These are phyloP conservation scores for Cabera pusaria DNA, from an alignment of 2,888 invertebrate genomes.

Conservation along the genomic window DNA sequence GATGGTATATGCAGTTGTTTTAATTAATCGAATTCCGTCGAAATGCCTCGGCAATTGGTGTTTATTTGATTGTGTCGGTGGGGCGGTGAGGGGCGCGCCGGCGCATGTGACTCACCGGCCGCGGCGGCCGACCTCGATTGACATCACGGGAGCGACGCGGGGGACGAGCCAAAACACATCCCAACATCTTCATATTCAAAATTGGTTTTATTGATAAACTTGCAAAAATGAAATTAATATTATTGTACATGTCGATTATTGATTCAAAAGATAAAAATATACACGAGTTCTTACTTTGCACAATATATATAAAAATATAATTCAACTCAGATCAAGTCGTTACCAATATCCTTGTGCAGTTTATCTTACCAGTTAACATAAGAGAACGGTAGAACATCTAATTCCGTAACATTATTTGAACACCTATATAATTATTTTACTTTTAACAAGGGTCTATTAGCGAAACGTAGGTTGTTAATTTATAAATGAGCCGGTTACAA, in stretches of 20 bases:
- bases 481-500: constrained; percentile 77
- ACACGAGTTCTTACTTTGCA: constrained; percentile 73
- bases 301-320: constrained; percentile 82
- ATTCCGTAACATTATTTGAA: constrained; percentile 81
- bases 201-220: constrained; percentile 82
- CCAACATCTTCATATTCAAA: constrained; percentile 70
- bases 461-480: constrained; percentile 72
- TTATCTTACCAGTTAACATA: constrained; percentile 74
- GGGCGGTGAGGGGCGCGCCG: constrained; percentile 38
- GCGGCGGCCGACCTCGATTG: constrained; percentile 47
- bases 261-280: constrained; percentile 80
- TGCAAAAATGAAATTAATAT: constrained; percentile 77
- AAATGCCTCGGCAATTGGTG: constrained; percentile 72
- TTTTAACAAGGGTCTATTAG: constrained; percentile 79
- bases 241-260: constrained; percentile 82
- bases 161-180: constrained; percentile 52
- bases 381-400: constrained; percentile 76
- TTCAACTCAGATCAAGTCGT: constrained; percentile 80
- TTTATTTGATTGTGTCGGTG: constrained; percentile 59
- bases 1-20: constrained; percentile 72
- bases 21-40: constrained; percentile 77
- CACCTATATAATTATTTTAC: constrained; percentile 77
- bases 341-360: constrained; percentile 83
- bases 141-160: constrained; percentile 40
- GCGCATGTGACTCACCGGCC: constrained; percentile 53